phyloP scores from a whole-genome alignment of 1,140 invertebrate genomes.

The Centruroides vittatus region DNA sequence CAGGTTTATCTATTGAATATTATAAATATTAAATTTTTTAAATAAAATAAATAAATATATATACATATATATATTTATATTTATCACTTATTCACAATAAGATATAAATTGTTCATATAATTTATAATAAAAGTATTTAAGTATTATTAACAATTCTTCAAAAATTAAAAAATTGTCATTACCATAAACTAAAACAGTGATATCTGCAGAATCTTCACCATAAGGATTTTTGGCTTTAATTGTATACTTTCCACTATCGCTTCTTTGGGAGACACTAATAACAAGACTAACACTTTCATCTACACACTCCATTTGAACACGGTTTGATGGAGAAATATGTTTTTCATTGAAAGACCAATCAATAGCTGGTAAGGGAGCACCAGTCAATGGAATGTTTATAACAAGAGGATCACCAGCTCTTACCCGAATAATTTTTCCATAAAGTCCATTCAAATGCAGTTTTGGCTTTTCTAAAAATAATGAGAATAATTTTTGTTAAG shows the following conservation, averaged over 20 bases:
- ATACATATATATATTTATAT: no score
- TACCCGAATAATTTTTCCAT: conserved; percentile 88
- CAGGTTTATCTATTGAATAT: conserved; percentile 58
- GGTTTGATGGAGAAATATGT: conserved; percentile 44
- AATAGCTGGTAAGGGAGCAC: conserved; percentile 81
- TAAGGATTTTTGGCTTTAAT: conserved; percentile 76
- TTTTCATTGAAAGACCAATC: conserved; percentile 74
- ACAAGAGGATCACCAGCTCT: conserved; percentile 94
- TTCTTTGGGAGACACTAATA: conserved; percentile 73
- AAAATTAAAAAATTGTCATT: conserved; percentile 4
- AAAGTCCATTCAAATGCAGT: conserved; percentile 72
- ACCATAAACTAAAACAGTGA: conserved; percentile 58
- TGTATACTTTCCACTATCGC: conserved; percentile 83
- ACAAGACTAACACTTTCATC: conserved; percentile 70
- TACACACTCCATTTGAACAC: conserved; percentile 50
- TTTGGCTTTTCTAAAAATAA: conserved; percentile 67
- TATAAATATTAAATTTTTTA: no score
- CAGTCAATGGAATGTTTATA: conserved; percentile 81
- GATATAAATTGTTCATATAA: background rate
- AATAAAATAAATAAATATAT: no score
- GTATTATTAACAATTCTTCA: background rate
- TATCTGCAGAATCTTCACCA: conserved; percentile 80
- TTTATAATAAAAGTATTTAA: background rate
- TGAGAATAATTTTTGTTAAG: background rate
- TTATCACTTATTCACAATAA: no score